Base-by-base conservation (phyloP, 2,797 vertebrate genomes). In the Chrosomus eos region DNA sequence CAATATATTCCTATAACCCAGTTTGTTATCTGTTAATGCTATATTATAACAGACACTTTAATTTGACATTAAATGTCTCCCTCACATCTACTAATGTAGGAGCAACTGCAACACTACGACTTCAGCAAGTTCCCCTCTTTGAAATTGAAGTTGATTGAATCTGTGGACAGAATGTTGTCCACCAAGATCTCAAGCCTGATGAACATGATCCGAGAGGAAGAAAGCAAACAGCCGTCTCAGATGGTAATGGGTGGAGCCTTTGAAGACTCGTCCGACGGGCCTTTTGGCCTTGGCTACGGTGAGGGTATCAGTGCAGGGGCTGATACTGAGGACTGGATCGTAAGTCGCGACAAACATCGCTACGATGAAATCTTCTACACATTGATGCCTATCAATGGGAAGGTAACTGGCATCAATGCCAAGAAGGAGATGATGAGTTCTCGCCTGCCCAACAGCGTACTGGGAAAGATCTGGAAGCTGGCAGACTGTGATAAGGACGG, bases 301-400 rank as follows among this genome's bases (percentile, higher is more conserved):
- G 98, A 99, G 93, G 98, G 98, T 31, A 95, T 97, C 86, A 96
- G 96, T 80, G 98, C 98, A 85, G 98, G 98, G 0, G 96, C 95
- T 0, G 98, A 97, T 13, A 93, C 96, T 1, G 97, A 98, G 0
- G 98, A 99, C 87, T 99, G 98, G 98, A 96, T 99, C 4, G 96
- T 99, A 81, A 95, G 94, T 90, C 98, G 96, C 5, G 98, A 99
- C 92, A 99, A 99, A 89, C 97, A 97, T 36, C 91, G 94, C 73
- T 99, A 99, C 0, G 98, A 99, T n/a, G 98, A 99, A 95, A 96
- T 99, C 91, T 99, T 99, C 93, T 99, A 98, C 89, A 97, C 96
- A 3, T 93, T 99, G 70, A 98, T 97, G 60, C 98, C 98, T 5
- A n/a, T 99, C 91, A 98, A 99, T 0, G 98, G 98, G 77, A 98